Percentiles rank a stretch among this genome's conserved stretches.
Evolutionary conservation across 2,888 invertebrate genomes (phyloP).

Genomic region (Dilophus febrilis): DNA sequence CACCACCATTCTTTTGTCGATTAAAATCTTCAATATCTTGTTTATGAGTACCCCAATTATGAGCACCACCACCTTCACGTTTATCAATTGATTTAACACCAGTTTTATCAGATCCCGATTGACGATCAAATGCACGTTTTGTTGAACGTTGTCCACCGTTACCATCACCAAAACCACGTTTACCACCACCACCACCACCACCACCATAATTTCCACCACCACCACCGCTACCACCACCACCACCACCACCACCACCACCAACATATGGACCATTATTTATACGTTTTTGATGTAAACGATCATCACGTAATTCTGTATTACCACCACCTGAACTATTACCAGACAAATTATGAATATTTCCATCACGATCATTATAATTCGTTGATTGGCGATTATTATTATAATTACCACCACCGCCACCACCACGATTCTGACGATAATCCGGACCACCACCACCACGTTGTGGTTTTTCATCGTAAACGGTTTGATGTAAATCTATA

Average conservation of each 20-base stretch:
- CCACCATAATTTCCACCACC: conserved; percentile 29
- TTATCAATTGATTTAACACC: conserved; percentile 89
- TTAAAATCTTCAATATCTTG: conserved; percentile 58
- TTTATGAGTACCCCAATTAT: conserved; percentile 90
- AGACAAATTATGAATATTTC: conserved; percentile 33
- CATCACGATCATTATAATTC: conserved; percentile 31
- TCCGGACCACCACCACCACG: conserved; percentile 65
- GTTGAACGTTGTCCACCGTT: too few species aligned
- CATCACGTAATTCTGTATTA: conserved; percentile 7
- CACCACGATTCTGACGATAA: conserved; percentile 45
- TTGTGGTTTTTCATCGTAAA: conserved; percentile 31
- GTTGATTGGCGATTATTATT: conserved; percentile 15
- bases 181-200: conserved; percentile 29
- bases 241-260: conserved; percentile 23
- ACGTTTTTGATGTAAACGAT: too few species aligned
- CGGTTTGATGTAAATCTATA: too few species aligned
- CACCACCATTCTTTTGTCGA: background rate
- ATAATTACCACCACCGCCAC: conserved; percentile 22
- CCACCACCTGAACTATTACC: conserved; percentile 19
- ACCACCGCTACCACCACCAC: conserved; percentile 14
- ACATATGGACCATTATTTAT: conserved; percentile 6
- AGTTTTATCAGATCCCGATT: conserved; percentile 89
- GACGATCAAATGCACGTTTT: conserved; percentile 88
- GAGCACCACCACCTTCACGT: conserved; percentile 83
- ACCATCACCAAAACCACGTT: conserved; percentile 43